Conservation (phyloP, 1,140 invertebrate genomes). For the Ganaspis sp. region DNA sequence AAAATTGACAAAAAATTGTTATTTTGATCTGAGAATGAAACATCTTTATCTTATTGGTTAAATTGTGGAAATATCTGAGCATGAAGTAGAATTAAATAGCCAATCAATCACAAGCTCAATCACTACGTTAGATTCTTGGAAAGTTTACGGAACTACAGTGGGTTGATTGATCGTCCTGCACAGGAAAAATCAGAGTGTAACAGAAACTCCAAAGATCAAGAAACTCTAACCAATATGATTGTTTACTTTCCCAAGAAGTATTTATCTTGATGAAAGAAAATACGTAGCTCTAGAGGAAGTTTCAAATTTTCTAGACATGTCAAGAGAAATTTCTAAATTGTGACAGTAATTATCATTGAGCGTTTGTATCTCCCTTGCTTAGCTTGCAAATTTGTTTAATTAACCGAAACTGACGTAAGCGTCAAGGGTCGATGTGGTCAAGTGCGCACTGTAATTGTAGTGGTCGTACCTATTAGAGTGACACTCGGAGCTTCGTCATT, state of each 20-base stretch:
- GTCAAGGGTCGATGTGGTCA: conserved; percentile 36
- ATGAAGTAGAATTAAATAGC: not conserved
- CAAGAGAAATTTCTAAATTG: not conserved
- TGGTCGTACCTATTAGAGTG: not conserved
- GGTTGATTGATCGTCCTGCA: not conserved
- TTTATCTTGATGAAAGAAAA: not conserved
- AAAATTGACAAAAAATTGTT: no score
- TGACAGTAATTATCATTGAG: conserved; percentile 6
- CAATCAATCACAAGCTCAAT: not conserved
- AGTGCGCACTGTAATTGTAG: conserved; percentile 23
- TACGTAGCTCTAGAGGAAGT: not conserved
- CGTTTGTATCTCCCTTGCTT: not conserved
- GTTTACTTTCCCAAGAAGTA: not conserved
- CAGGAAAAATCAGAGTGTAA: conserved; percentile 7
- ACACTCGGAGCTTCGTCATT: not conserved
- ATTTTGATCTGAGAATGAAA: not conserved
- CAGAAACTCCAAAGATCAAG: conserved; percentile 5
- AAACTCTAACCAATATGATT: not conserved
- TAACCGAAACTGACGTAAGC: conserved; percentile 30
- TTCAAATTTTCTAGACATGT: not conserved
- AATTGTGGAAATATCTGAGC: not conserved
- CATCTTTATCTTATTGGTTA: not conserved
- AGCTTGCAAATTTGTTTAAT: conserved; percentile 21
- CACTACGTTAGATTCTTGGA: not conserved
- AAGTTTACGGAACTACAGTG: not conserved